Base-by-base conservation (phyloP, 2,797 vertebrate species). In the Macroramphosus scolopax region DNA sequence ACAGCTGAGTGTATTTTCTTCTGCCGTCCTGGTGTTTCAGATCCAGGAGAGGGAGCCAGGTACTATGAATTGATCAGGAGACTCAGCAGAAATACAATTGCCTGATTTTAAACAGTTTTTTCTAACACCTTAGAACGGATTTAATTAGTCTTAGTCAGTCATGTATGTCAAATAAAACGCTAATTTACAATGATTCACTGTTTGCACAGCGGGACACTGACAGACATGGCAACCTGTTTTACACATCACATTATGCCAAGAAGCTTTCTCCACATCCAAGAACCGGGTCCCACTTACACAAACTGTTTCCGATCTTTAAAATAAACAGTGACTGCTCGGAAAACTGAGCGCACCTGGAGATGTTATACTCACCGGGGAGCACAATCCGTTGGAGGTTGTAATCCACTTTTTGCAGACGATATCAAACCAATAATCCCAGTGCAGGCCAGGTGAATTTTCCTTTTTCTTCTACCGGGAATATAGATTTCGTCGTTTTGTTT, bases 41-140 rank as follows among this genome's bases (percentile, higher is more conserved):
- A 68, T 42, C 84, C 89, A 89, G 83, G 75, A 90, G 89, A 86
- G 88, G 89, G 89, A 86, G 89, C 85, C 88, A 89, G 67, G 80
- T 71, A 53, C 84, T 79, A 74, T 52, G 78, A 25, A 69, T 78
- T 85, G 70, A 51, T 54, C 12, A 41, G 34, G 16, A 60, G 50
- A 20, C 16, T 7, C n/a, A 8, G 37, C 12, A 13, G 14, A 13
- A 34, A 9, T 14, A 1, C n/a, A 13, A 34, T 34, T 34, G n/a
- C 14, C 3, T 34, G n/a, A n/a, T n/a, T n/a, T n/a, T n/a, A n/a
- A n/a, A n/a, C n/a, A n/a, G n/a, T n/a, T n/a, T n/a, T n/a, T n/a
- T n/a, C n/a, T n/a, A n/a, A n/a, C n/a, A n/a, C n/a, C n/a, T n/a
- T n/a, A n/a, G n/a, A n/a, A n/a, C n/a, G n/a, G n/a, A n/a, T n/a